Evolutionary conservation across 1,140 invertebrate genomes (phyloP).

Genomic region (Eurosta solidaginis): DNA sequence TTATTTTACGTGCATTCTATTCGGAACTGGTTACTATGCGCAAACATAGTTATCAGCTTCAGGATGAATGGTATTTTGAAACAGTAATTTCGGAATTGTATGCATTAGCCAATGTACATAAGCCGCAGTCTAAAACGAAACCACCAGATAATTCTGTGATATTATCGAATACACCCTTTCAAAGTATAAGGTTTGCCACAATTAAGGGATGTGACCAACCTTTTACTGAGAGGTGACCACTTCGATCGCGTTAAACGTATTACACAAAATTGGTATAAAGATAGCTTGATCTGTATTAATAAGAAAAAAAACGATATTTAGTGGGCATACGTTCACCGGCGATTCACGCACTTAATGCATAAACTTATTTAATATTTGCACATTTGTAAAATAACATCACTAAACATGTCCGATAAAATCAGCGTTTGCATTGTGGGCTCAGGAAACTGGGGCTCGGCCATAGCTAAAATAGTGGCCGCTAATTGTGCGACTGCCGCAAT

Average conservation of each 20-base stretch:
- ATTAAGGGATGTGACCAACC: too few relatives aligned
- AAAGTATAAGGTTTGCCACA: too few relatives aligned
- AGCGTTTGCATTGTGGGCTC: slow-evolving; percentile 89
- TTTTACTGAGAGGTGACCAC: too few relatives aligned
- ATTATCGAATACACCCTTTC: too few relatives aligned
- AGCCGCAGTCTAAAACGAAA: too few relatives aligned
- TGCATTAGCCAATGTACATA: too few relatives aligned
- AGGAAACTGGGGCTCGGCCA: slow-evolving; percentile 99
- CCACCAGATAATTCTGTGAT: too few relatives aligned
- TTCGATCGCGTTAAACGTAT: slow-evolving; percentile 12
- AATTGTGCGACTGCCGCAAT: slow-evolving; percentile 83
- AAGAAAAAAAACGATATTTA: neutral
- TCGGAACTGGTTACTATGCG: too few relatives aligned
- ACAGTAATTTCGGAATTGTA: too few relatives aligned
- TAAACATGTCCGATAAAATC: slow-evolving; percentile 55
- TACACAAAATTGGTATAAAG: neutral
- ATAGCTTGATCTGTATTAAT: neutral
- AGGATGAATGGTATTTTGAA: too few relatives aligned
- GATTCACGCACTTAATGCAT: neutral
- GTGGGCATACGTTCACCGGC: neutral
- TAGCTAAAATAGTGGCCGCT: slow-evolving; percentile 94
- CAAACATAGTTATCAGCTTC: too few relatives aligned
- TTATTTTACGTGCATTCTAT: too few relatives aligned
- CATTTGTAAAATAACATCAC: neutral
- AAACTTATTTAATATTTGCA: neutral